Evolutionary conservation across 2,888 invertebrate species (phyloP).

Genomic region (Polylopha cassiicola): DNA sequence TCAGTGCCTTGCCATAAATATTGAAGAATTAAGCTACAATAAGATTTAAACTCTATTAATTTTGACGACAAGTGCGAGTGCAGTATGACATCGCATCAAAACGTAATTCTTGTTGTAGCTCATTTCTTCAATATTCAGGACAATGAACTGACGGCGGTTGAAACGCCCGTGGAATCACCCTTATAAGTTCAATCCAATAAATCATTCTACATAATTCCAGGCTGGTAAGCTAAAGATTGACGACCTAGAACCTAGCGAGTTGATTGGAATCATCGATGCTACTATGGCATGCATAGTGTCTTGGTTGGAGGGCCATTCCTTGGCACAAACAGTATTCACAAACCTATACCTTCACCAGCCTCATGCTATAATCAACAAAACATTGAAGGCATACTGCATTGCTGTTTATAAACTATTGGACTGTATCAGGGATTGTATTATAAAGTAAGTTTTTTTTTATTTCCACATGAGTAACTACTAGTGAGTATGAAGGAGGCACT

Average conservation of each 20-base stretch:
- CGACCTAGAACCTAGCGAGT: slow-evolving; percentile 84
- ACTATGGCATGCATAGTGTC: slow-evolving; percentile 96
- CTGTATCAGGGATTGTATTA: slow-evolving; percentile 91
- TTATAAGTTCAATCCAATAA: no score
- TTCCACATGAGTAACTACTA: no score
- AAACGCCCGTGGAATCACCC: no score
- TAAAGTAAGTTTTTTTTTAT: slow-evolving; percentile 78
- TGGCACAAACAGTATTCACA: slow-evolving; percentile 98
- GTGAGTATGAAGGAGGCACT: no score
- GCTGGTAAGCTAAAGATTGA: slow-evolving; percentile 87
- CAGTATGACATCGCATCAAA: no score
- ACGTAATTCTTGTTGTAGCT: no score
- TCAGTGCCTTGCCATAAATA: no score
- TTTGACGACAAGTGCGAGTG: no score
- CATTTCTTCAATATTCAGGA: no score
- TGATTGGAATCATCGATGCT: slow-evolving; percentile 96
- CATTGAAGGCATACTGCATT: slow-evolving; percentile 90
- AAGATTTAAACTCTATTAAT: no score
- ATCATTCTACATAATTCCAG: slow-evolving; percentile 57
- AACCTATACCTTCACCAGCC: slow-evolving; percentile 97
- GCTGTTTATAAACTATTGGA: slow-evolving; percentile 93
- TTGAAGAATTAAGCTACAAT: no score
- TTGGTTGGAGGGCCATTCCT: slow-evolving; percentile 97
- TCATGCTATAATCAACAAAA: slow-evolving; percentile 87
- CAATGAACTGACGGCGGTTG: no score